Conservation (phyloP, 2,797 vertebrate genomes). For the Gastrophryne carolinensis region DNA sequence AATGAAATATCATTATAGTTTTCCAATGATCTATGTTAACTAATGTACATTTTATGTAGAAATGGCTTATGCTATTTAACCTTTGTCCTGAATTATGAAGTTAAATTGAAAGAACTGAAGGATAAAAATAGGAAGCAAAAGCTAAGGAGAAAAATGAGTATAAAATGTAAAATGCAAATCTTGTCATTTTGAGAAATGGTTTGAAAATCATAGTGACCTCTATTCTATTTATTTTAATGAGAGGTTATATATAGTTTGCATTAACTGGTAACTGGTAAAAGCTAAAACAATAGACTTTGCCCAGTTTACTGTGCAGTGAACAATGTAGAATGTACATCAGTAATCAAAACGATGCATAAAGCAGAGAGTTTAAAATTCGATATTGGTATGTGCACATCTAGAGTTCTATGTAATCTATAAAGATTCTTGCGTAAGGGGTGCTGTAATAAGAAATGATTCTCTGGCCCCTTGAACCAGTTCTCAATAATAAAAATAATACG, state of each 20-base stretch:
- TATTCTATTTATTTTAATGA: not conserved
- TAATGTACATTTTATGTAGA: not conserved
- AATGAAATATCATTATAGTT: not conserved
- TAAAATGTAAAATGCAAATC: not conserved
- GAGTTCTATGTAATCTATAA: no score
- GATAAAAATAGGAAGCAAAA: not conserved
- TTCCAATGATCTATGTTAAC: no score
- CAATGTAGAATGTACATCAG: not conserved
- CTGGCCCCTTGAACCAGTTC: no score
- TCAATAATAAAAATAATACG: no score
- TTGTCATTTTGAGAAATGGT: not conserved
- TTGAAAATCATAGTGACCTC: not conserved
- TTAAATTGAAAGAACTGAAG: not conserved
- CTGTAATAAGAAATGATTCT: no score
- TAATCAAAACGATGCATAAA: not conserved
- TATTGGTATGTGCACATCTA: no score
- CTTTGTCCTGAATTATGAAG: slow-evolving; percentile 1
- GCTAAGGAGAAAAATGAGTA: not conserved
- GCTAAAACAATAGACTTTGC: not conserved
- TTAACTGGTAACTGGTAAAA: not conserved
- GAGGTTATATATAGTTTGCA: not conserved
- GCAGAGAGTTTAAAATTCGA: not conserved
- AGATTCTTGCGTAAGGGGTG: no score
- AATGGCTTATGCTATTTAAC: not conserved
- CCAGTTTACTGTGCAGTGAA: not conserved